These are phyloP conservation scores for Donacobius atricapilla DNA, from an alignment of 2,113 vertebrate genomes.

Conservation along the genomic window DNA sequence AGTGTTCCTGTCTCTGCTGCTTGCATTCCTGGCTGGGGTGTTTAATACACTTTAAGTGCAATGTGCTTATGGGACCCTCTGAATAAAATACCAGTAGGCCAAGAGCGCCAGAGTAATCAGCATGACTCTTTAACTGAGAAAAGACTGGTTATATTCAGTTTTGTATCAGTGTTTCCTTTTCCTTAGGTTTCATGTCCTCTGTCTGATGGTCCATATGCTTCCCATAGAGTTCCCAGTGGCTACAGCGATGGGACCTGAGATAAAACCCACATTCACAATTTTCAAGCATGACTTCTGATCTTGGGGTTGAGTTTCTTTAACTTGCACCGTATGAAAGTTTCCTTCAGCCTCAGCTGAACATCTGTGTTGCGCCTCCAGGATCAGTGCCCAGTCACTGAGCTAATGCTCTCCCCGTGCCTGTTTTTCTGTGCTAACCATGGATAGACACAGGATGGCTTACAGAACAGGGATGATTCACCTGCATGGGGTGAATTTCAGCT, in stretches of 20 bases:
- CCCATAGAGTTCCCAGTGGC: not conserved
- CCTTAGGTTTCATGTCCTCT: not conserved
- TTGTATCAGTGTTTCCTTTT: not conserved
- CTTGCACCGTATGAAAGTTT: not conserved
- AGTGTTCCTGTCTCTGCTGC: constrained; percentile 9
- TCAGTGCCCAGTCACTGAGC: not conserved
- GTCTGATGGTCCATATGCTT: fast-evolving
- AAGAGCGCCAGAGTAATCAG: not conserved
- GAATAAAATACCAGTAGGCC: not conserved
- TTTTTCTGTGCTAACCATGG: not conserved
- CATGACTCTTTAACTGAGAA: not conserved
- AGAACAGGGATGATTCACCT: not conserved
- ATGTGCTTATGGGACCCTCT: not conserved
- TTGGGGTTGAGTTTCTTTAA: not conserved
- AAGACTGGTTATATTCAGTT: not conserved
- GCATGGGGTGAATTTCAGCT: not conserved
- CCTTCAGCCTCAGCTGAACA: not conserved
- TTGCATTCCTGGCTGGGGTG: constrained; percentile 8
- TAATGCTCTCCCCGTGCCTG: fast-evolving
- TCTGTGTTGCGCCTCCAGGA: not conserved
- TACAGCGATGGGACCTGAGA: fast-evolving
- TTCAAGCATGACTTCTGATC: not conserved
- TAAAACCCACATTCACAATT: not conserved
- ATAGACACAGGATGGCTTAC: not conserved
- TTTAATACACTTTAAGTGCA: not conserved